phyloP scores from a whole-genome alignment of 2,797 vertebrate species.

The Schizopygopsis pylzovi region DNA sequence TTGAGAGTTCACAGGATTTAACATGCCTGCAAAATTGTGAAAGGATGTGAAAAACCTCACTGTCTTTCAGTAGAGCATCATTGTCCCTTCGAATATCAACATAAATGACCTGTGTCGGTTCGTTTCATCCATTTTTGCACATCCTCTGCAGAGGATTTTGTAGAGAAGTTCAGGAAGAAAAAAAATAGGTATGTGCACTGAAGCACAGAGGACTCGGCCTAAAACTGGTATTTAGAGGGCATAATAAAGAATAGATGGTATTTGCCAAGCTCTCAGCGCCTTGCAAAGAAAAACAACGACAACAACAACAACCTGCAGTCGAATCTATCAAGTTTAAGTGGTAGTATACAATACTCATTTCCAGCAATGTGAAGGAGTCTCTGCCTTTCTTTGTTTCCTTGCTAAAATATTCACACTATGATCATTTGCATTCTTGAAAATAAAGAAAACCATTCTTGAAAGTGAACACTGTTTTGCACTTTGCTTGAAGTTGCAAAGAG shows the following conservation, averaged over 20 bases:
- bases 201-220: slow-evolving; percentile 11
- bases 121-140: not conserved
- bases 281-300: not conserved
- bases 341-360: not conserved
- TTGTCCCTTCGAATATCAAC: slow-evolving; percentile 8
- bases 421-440: slow-evolving; percentile 38
- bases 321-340: not conserved
- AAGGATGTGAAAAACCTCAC: not conserved
- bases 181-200: slow-evolving; percentile 2
- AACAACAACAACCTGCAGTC: not conserved
- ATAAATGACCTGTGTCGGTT: slow-evolving; percentile 3
- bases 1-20: not conserved
- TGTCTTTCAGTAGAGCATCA: not conserved
- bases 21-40: not conserved
- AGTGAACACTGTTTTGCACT: slow-evolving; percentile 67
- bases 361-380: slow-evolving; percentile 2
- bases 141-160: not conserved
- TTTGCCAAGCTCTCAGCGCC: not conserved
- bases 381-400: slow-evolving; percentile 15
- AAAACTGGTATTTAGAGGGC: slow-evolving; percentile 14
- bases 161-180: not conserved
- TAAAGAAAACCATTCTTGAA: slow-evolving; percentile 51
- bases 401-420: slow-evolving; percentile 51
- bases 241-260: slow-evolving; percentile 19
- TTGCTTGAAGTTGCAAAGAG: slow-evolving; percentile 61